Conservation (phyloP, 2,888 invertebrate species). For the Athalia cordata region DNA sequence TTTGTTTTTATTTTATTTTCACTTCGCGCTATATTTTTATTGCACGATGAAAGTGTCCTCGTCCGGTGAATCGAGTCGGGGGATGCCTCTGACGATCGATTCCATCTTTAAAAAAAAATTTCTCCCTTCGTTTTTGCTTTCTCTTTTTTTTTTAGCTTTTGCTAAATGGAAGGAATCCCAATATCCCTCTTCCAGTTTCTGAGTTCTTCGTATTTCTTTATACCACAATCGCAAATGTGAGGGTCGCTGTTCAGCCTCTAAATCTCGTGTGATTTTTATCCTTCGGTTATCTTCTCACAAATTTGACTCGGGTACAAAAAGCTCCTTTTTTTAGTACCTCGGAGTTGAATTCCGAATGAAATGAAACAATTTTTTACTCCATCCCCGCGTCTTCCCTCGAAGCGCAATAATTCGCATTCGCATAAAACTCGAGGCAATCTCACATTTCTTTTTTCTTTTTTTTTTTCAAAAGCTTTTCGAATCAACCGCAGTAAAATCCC, state of each 20-base stretch:
- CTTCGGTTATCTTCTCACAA: neutral
- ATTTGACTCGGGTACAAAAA: too few species aligned
- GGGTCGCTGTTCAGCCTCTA: neutral
- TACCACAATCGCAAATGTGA: slow-evolving; percentile 1
- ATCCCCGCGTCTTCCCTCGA: too few species aligned
- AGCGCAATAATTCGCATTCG: too few species aligned
- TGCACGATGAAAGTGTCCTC: slow-evolving; percentile 3
- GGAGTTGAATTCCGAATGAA: too few species aligned
- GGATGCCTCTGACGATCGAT: slow-evolving; percentile 24
- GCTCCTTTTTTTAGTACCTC: too few species aligned
- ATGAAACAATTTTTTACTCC: too few species aligned
- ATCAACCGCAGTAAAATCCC: slow-evolving; percentile 1
- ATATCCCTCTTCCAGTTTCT: neutral
- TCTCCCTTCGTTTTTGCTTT: neutral
- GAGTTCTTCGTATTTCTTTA: slow-evolving; percentile 15
- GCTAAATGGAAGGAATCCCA: slow-evolving; percentile 14
- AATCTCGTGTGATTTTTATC: slow-evolving; percentile 10
- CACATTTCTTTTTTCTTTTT: neutral
- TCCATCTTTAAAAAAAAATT: slow-evolving; percentile 13
- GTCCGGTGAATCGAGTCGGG: slow-evolving; percentile 28
- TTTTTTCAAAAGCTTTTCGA: neutral
- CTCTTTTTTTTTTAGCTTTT: neutral
- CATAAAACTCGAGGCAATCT: neutral
- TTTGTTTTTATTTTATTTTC: neutral
- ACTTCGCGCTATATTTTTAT: neutral